phyloP scores from a whole-genome alignment of 2,888 invertebrate genomes.

The Diogma glabrata region DNA sequence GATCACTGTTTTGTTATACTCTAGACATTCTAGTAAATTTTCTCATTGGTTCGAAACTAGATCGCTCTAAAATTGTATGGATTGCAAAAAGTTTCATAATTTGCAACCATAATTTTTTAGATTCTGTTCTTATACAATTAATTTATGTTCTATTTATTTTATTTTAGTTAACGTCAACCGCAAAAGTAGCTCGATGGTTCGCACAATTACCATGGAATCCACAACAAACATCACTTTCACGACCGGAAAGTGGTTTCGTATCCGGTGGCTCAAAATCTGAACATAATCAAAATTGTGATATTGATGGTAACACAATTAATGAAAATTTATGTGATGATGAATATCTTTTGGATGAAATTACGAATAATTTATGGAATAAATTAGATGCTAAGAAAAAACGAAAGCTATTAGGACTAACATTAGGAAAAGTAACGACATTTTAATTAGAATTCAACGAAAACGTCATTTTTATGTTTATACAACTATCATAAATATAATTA shows the following conservation, averaged over 20 bases:
- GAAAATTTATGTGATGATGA: conserved; percentile 45
- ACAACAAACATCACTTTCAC: conserved; percentile 46
- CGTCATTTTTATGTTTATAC: too few species aligned
- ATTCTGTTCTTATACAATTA: too few species aligned
- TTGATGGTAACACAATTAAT: conserved; percentile 28
- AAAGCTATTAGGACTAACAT: conserved; percentile 53
- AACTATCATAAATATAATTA: too few species aligned
- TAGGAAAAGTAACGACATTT: conserved; percentile 62
- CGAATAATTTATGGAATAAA: conserved; percentile 54
- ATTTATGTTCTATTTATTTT: too few species aligned
- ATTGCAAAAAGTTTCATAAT: too few species aligned
- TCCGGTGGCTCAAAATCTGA: conserved; percentile 50
- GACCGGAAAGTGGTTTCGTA: conserved; percentile 68
- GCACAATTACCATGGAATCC: conserved; percentile 48
- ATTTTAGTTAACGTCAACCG: conserved; percentile 57
- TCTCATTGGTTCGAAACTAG: too few species aligned
- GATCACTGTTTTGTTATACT: too few species aligned
- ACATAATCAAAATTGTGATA: conserved; percentile 36
- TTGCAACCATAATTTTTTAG: too few species aligned
- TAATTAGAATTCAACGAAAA: too few species aligned
- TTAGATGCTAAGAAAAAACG: conserved; percentile 58
- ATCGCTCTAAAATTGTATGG: too few species aligned
- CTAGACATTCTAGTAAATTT: too few species aligned
- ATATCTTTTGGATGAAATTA: conserved; percentile 51
- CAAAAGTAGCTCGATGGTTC: conserved; percentile 74